These are phyloP conservation scores for Knipowitschia caucasica DNA, from an alignment of 2,797 vertebrate genomes.

Conservation along the genomic window DNA sequence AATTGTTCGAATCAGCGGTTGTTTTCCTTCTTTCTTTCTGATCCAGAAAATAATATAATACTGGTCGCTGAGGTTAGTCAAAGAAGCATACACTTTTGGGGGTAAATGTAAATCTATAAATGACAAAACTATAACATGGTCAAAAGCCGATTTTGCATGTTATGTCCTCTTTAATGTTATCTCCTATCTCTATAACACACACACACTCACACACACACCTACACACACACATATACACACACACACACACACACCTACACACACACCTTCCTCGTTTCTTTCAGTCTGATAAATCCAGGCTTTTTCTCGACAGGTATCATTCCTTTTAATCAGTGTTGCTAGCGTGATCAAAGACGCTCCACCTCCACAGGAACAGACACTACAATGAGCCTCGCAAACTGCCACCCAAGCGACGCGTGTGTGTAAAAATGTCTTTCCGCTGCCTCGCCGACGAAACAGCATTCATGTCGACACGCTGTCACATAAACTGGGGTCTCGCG, in stretches of 20 bases:
- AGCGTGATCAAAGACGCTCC: conserved; percentile 72
- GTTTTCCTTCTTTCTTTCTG: too few relatives aligned
- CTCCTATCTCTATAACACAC: too few relatives aligned
- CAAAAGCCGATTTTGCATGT: too few relatives aligned
- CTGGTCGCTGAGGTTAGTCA: too few relatives aligned
- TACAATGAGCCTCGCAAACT: conserved; percentile 51
- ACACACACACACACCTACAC: conserved; percentile 12
- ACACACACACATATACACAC: too few relatives aligned
- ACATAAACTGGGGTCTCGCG: conserved; percentile 60
- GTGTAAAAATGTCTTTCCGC: conserved; percentile 35
- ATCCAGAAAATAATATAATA: too few relatives aligned
- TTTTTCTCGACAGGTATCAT: conserved; percentile 70
- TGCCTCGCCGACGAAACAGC: conserved; percentile 54
- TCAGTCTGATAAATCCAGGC: conserved; percentile 61
- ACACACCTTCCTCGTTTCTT: conserved; percentile 46
- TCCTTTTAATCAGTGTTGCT: conserved; percentile 74
- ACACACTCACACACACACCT: too few relatives aligned
- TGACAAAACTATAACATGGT: too few relatives aligned
- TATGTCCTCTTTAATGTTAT: too few relatives aligned
- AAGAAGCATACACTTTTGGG: too few relatives aligned
- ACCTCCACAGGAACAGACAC: conserved; percentile 66
- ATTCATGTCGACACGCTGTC: conserved; percentile 67
- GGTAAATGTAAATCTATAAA: too few relatives aligned
- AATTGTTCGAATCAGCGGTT: too few relatives aligned
- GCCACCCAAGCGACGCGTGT: conserved; percentile 27